Conservation (phyloP, 2,888 invertebrate genomes). For the Ichneumon xanthorius region DNA sequence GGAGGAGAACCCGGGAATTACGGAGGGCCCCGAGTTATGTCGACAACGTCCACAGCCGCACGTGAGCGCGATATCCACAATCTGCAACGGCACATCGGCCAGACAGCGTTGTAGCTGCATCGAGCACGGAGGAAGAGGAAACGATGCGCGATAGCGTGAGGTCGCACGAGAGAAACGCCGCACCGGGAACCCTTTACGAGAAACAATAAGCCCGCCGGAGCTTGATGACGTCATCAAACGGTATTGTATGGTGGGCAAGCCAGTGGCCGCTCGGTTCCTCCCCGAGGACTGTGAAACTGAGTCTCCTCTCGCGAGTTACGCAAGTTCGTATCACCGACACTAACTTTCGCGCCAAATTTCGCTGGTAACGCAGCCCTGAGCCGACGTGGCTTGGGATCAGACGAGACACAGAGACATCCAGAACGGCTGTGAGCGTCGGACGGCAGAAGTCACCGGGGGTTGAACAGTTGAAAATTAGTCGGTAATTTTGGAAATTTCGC, state of each 20-base stretch:
- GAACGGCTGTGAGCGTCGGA: slow-evolving; percentile 1
- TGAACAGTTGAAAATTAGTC: slow-evolving; percentile 69
- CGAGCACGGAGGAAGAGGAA: slow-evolving; percentile 31
- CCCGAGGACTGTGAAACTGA: background rate
- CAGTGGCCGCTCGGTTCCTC: slow-evolving; percentile 63
- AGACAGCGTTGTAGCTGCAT: slow-evolving; percentile 21
- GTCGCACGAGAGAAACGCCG: slow-evolving; percentile 47
- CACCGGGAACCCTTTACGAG: slow-evolving; percentile 77
- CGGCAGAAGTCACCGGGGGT: slow-evolving; percentile 34
- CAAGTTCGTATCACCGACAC: slow-evolving; percentile 37
- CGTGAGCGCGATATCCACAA: slow-evolving; percentile 52
- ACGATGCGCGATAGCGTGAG: slow-evolving; percentile 28
- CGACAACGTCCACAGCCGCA: slow-evolving; percentile 38
- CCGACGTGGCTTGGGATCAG: no score
- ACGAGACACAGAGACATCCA: slow-evolving; percentile 17
- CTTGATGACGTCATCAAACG: slow-evolving; percentile 80
- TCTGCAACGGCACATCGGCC: slow-evolving; percentile 14
- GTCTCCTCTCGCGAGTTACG: background rate
- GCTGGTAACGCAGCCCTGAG: no score
- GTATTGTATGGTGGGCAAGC: slow-evolving; percentile 74
- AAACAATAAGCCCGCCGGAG: slow-evolving; percentile 78
- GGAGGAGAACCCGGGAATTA: slow-evolving; percentile 33
- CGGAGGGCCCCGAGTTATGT: slow-evolving; percentile 50
- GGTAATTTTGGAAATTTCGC: slow-evolving; percentile 68
- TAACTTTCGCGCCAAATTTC: slow-evolving; percentile 4